Evolutionary conservation across 2,888 invertebrate species (phyloP).

Genomic region (Chrysopilus asiliformis): DNA sequence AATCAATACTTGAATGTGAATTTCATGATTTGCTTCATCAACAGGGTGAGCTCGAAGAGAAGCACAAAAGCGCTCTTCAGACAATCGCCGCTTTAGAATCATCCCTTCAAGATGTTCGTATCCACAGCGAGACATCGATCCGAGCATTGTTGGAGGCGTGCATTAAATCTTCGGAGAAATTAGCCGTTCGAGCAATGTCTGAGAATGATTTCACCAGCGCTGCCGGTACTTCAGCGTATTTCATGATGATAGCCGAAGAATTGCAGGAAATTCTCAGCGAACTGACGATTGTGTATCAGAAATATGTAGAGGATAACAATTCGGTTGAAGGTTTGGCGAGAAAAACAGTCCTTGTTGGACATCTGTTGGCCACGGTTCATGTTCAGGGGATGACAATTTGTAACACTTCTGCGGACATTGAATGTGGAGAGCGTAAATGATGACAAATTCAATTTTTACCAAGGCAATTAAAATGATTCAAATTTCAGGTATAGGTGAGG

Average conservation of each 20-base stretch:
- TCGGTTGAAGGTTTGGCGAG: conserved; percentile 20
- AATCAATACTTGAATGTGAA: conserved; percentile 43
- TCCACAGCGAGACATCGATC: conserved; percentile 23
- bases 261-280: conserved; percentile 19
- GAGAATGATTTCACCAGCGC: conserved; percentile 21
- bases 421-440: conserved; percentile 48
- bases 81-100: conserved; percentile 22
- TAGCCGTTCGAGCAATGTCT: conserved; percentile 17
- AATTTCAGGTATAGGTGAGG: conserved; percentile 42
- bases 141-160: conserved; percentile 20
- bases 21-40: conserved; percentile 52
- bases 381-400: conserved; percentile 64
- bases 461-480: neutral
- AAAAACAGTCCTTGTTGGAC: conserved; percentile 25
- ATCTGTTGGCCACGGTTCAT: conserved; percentile 46
- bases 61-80: conserved; percentile 24
- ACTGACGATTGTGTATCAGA: conserved; percentile 18
- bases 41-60: conserved; percentile 50
- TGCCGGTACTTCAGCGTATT: conserved; percentile 19
- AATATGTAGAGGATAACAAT: conserved; percentile 27
- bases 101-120: conserved; percentile 23
- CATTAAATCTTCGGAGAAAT: conserved; percentile 20
- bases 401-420: conserved; percentile 57
- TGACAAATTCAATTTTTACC: neutral
- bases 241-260: conserved; percentile 22